Percentiles rank a stretch among this genome's conserved stretches.
Conservation (phyloP, 2,888 invertebrate species). For the Teinopalpus imperialis region DNA sequence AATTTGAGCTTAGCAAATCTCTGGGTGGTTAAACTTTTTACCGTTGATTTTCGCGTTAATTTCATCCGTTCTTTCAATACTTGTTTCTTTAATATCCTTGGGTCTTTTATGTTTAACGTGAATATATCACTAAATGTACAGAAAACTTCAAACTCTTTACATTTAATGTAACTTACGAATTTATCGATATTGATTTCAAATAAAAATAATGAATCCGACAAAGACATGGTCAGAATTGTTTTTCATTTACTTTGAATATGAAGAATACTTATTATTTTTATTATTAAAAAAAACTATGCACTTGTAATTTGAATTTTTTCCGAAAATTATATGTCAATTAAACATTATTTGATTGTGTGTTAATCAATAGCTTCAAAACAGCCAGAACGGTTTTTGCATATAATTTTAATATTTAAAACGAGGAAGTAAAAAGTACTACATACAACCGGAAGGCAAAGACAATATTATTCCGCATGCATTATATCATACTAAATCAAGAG, state of each 20-base stretch:
- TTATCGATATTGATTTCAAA: slow-evolving; percentile 59
- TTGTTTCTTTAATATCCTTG: slow-evolving; percentile 34
- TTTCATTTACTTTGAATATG: slow-evolving; percentile 9
- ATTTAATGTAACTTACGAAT: slow-evolving; percentile 45
- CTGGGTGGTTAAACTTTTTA: slow-evolving; percentile 33
- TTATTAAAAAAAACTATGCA: slow-evolving; percentile 27
- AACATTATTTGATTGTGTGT: neutral
- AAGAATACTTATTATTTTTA: slow-evolving; percentile 20
- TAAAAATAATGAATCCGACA: slow-evolving; percentile 64
- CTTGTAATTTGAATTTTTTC: slow-evolving; percentile 29
- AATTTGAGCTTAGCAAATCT: slow-evolving; percentile 32
- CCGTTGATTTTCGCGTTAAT: slow-evolving; percentile 38
- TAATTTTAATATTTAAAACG: too few species aligned
- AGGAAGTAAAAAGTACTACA: too few species aligned
- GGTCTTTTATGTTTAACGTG: slow-evolving; percentile 48
- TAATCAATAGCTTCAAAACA: neutral
- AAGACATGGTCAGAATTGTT: slow-evolving; percentile 46
- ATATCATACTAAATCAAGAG: too few species aligned
- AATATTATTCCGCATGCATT: too few species aligned
- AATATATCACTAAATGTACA: slow-evolving; percentile 61
- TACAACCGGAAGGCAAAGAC: too few species aligned
- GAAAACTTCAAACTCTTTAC: slow-evolving; percentile 48
- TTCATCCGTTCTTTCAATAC: slow-evolving; percentile 32
- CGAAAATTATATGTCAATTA: slow-evolving; percentile 20
- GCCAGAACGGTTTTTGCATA: too few species aligned